phyloP scores from a whole-genome alignment of 2,797 vertebrate genomes.

The Chromobotia macracanthus region DNA sequence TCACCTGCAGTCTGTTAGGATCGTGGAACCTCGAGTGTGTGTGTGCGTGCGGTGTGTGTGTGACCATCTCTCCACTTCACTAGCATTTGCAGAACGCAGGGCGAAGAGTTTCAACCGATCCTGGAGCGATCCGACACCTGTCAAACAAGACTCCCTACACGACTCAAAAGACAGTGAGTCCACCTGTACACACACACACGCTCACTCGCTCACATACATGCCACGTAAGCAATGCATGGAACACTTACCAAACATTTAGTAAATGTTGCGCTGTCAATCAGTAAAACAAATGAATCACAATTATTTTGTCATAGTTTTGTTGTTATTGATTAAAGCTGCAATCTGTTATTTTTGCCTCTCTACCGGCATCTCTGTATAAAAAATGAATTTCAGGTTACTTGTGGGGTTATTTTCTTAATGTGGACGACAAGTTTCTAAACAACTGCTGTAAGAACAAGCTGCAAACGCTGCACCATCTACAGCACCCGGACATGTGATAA shows the following conservation, averaged over 20 bases:
- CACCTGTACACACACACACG: constrained; percentile 49
- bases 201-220: constrained; percentile 49
- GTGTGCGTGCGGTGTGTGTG: constrained; percentile 54
- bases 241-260: background rate
- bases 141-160: constrained; percentile 91
- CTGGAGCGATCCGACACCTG: constrained; percentile 98
- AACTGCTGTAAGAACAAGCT: no score
- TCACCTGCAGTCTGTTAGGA: no score
- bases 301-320: background rate
- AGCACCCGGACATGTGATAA: no score
- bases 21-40: no score
- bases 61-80: constrained; percentile 76
- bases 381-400: no score
- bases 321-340: no score
- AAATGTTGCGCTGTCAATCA: background rate
- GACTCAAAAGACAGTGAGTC: constrained; percentile 97
- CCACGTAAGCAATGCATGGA: background rate
- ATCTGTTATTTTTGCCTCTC: no score
- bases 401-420: no score
- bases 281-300: background rate
- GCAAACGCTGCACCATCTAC: no score
- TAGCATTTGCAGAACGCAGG: constrained; percentile 95
- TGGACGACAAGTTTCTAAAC: no score
- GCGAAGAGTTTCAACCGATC: constrained; percentile 99
- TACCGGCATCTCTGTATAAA: no score